Conservation (phyloP, 2,113 vertebrate genomes). For the Neotragus moschatus region DNA sequence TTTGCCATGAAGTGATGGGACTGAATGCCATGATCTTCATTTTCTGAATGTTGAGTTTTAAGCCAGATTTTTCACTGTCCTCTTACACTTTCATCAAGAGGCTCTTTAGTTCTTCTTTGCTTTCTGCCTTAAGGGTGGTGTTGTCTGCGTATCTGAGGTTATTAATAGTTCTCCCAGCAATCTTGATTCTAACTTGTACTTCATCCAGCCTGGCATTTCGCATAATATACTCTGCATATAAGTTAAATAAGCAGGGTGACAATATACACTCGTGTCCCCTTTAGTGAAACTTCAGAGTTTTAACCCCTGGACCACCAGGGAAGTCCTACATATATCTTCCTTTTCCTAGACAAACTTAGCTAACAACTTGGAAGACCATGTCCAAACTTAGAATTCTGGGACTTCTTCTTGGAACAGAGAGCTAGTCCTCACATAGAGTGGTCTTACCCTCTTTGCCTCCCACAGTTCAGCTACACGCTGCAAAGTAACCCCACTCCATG, state of each 20-base stretch:
- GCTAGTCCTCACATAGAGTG: background rate
- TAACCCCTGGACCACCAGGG: background rate
- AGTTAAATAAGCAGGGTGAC: background rate
- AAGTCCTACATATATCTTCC: background rate
- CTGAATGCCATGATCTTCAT: background rate
- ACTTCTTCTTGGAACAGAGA: background rate
- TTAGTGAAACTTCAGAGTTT: background rate
- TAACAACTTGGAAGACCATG: background rate
- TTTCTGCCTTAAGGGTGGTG: background rate
- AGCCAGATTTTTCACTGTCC: background rate
- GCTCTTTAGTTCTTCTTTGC: background rate
- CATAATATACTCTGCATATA: background rate
- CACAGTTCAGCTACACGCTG: background rate
- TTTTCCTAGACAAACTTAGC: background rate
- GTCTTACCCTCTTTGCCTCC: background rate
- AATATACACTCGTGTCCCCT: background rate
- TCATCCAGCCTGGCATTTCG: background rate
- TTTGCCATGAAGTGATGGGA: background rate
- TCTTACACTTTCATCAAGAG: background rate
- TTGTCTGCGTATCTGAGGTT: background rate
- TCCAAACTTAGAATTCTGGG: background rate
- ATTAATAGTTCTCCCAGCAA: background rate
- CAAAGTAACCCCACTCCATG: background rate
- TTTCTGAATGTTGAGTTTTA: background rate
- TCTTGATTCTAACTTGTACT: background rate